Evolutionary conservation across 2,113 vertebrate genomes (phyloP).

Genomic region (Lates calcarifer): DNA sequence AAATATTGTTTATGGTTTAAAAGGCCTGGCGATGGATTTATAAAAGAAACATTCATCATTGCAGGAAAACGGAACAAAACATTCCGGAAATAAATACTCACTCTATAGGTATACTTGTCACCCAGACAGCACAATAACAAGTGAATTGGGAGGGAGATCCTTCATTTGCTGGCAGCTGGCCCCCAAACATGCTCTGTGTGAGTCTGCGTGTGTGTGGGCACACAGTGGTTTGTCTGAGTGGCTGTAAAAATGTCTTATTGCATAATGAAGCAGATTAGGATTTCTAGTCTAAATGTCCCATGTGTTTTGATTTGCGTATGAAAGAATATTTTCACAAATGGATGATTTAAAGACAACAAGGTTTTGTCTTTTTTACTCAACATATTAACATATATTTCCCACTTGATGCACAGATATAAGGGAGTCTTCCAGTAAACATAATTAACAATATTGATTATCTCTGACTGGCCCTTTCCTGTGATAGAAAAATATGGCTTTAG

Average conservation of each 20-base stretch:
- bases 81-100: slow-evolving; percentile 93
- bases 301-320: slow-evolving; percentile 24
- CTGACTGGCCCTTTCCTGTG: slow-evolving; percentile 30
- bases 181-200: slow-evolving; percentile 72
- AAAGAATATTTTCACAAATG: background rate
- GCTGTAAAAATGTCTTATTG: slow-evolving; percentile 24
- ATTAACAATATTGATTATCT: slow-evolving; percentile 78
- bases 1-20: slow-evolving; percentile 96
- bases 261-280: slow-evolving; percentile 10
- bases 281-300: slow-evolving; percentile 18
- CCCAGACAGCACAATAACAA: slow-evolving; percentile 89
- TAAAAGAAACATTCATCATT: slow-evolving; percentile 92
- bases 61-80: slow-evolving; percentile 99
- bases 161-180: slow-evolving; percentile 84
- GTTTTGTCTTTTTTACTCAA: slow-evolving; percentile 29
- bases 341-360: background rate
- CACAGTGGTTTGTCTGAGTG: slow-evolving; percentile 28
- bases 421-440: slow-evolving; percentile 73
- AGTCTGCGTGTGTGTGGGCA: slow-evolving; percentile 16
- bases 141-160: slow-evolving; percentile 87
- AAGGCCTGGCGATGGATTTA: slow-evolving; percentile 88
- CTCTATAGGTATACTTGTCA: slow-evolving; percentile 91
- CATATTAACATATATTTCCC: slow-evolving; percentile 32
- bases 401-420: slow-evolving; percentile 43
- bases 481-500: slow-evolving; percentile 66